Conservation (phyloP, 2,797 vertebrate species). For the Myotis planiceps region DNA sequence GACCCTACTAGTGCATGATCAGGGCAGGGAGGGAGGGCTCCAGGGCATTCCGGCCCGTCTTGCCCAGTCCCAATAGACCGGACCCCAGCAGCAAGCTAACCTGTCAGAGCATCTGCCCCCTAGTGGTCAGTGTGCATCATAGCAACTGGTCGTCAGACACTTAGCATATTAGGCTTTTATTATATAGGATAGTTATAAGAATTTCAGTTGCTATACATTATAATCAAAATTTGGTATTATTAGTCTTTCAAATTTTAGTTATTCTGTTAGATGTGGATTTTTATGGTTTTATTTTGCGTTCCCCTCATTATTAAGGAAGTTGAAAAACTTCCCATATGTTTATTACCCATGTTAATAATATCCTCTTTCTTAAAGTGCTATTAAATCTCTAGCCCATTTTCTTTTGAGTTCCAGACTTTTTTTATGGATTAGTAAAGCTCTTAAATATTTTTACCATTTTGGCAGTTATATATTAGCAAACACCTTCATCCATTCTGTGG, state of each 20-base stretch:
- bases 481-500: background rate
- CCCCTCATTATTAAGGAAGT: background rate
- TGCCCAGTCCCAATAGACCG: no score
- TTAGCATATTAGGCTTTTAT: no score
- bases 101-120: no score
- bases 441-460: background rate
- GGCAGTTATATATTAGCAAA: background rate
- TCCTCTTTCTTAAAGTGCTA: background rate
- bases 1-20: no score
- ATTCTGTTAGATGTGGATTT: background rate
- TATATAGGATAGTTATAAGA: background rate
- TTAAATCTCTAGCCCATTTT: background rate
- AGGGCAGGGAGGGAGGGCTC: no score
- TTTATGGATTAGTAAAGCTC: background rate
- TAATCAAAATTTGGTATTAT: background rate
- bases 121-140: no score
- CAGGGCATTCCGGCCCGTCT: no score
- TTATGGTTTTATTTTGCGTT: constrained; percentile 3
- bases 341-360: constrained; percentile 10
- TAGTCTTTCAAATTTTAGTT: constrained; percentile 1
- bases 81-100: no score
- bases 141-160: no score
- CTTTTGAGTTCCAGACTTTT: background rate
- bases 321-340: background rate
- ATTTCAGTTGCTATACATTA: background rate